Evolutionary conservation across 2,113 vertebrate species (phyloP), one percentile per base, ranked within the genome.

Genomic region (Dendrocopos noguchii): DNA sequence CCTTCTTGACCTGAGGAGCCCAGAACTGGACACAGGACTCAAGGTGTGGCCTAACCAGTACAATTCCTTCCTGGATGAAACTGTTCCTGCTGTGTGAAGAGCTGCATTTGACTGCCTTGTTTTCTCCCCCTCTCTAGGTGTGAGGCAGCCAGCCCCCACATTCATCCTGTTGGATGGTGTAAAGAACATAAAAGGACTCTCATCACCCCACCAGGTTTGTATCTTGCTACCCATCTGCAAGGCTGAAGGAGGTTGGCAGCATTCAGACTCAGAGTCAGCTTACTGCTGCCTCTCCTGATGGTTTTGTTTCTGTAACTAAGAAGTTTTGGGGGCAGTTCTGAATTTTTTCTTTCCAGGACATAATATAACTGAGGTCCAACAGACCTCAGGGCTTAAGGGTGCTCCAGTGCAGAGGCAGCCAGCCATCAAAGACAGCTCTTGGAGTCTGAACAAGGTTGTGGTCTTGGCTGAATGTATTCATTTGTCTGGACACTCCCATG

Each of bases 151-250:
- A 98, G 98, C 87, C 98, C 98, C 47, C 98, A 98, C 86, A 98
- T 98, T 87, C 98, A 98, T 95, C 98, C 98, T 4, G 97, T 98
- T 72, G 98, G 98, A 57, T 98, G 98, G 98, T 98, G 98, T 96
- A 98, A 98, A 94, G 98, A 98, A 90, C 98, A 98, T 61, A 97
- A 97, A 94, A 98, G 96, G 91, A 98, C 96, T 31, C 98, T 98
- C 15, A 98, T 98, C 77, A 98, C 98, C 3, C 98, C 98, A 29
- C 98, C 98, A 98, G 98, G 98, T 98, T 81, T 87, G 97, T 97
- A 73, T 90, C 11, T 80, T 65, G 53, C 2, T 64, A 13, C 3
- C 12, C 16, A 57, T 74, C 39, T 93, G 44, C 82, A 88, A 76
- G 71, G 39, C 76, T 72, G 36, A 64, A 71, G 8, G 34, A 76